These are phyloP conservation scores for Sinocyclocheilus anophthalmus DNA, from an alignment of 2,113 vertebrate species.

Conservation along the genomic window DNA sequence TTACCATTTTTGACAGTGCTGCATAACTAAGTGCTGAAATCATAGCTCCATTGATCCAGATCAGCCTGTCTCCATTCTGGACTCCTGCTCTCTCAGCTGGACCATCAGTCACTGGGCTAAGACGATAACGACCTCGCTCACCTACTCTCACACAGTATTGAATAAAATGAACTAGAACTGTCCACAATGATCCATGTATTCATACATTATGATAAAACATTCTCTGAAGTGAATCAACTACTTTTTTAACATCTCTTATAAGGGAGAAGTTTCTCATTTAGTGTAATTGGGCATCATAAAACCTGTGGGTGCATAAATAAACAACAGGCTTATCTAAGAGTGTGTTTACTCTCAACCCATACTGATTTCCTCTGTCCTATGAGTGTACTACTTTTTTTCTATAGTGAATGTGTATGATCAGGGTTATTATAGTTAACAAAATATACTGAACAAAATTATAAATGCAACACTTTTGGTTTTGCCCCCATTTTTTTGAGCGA, in stretches of 20 bases:
- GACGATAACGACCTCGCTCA: slow-evolving; percentile 73
- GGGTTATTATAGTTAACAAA: too few relatives aligned
- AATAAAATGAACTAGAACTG: neutral
- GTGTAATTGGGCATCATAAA: neutral
- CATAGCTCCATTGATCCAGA: slow-evolving; percentile 85
- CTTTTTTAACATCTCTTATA: neutral
- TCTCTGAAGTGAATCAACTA: neutral
- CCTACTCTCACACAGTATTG: slow-evolving; percentile 69
- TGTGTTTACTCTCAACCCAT: neutral
- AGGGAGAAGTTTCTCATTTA: neutral
- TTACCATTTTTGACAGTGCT: slow-evolving; percentile 80
- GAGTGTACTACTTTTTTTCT: neutral
- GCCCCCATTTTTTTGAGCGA: too few relatives aligned
- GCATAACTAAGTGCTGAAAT: slow-evolving; percentile 72
- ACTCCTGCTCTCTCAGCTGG: slow-evolving; percentile 86
- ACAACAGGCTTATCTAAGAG: neutral
- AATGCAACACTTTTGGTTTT: too few relatives aligned
- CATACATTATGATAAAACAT: neutral
- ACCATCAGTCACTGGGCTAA: slow-evolving; percentile 76
- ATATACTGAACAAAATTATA: too few relatives aligned
- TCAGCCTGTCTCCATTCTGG: slow-evolving; percentile 78
- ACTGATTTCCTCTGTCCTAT: neutral
- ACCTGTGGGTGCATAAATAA: neutral
- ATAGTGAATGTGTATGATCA: too few relatives aligned
- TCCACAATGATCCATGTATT: neutral